Evolutionary conservation across 2,888 invertebrate species (phyloP), one percentile per base, ranked within the genome.

Genomic region (Cyrtodaria siliqua): DNA sequence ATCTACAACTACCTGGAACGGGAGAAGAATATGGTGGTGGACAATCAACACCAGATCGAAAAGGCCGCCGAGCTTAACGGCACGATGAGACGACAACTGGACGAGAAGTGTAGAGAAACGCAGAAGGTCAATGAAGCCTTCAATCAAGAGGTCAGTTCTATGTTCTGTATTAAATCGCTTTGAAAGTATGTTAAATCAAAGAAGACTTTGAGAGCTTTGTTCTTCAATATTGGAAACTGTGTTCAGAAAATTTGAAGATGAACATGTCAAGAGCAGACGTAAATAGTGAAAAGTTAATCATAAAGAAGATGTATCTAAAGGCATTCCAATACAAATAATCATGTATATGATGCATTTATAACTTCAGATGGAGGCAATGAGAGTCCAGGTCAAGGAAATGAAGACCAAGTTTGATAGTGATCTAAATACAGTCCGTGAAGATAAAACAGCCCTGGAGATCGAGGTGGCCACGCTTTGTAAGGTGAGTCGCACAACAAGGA

Each of bases 21-120:
- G 9, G 83, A 83, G 49, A 63, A 78, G 44, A 70, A 82, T 44
- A 24, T 84, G 47, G 49, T 57, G 2, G 75, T 79, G 49, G 74
- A 82, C 9, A 74, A 78, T 42, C 62, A 73, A 23, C 70, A 50
- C 16, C 70, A 78, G 59, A 62, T 78, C 2, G 61, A 61, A 42
- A 53, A 55, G 40, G 73, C 76, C 9, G 64, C 72, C 2, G 79
- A 82, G 23, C 44, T 84, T 18, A 84, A 84, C 40, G 57, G 69
- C 12, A 72, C 72, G n/a, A 50, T 84, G 16, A 50, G 66, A 50
- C 27, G 62, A 40, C 72, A 80, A 24, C 50, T 80, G 1, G 76
- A 77, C 26, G 64, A 47, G 23, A 61, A 64, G 14, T 55, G 57
- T n/a, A 27, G 44, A n/a, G 63, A 68, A 24, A 16, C 68, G 23